Conservation (phyloP, 2,888 invertebrate species). For the Halictus quadricinctus region DNA sequence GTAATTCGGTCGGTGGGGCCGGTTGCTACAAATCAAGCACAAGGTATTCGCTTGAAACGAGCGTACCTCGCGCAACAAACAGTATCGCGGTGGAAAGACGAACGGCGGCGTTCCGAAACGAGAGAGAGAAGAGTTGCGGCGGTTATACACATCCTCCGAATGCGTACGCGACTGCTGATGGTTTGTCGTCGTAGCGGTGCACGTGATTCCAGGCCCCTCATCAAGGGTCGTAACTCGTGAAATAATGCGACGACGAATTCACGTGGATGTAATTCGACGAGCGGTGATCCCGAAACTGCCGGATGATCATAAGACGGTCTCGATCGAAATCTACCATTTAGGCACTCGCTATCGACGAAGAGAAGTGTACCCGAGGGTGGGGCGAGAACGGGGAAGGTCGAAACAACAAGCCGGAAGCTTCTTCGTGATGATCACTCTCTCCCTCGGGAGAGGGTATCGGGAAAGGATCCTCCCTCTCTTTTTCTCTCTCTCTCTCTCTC, state of each 20-base stretch:
- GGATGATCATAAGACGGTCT: conserved; percentile 77
- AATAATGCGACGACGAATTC: conserved; percentile 76
- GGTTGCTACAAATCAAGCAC: conserved; percentile 24
- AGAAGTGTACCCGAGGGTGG: conserved; percentile 42
- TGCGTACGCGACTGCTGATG: conserved; percentile 65
- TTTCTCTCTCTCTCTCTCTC: conserved; percentile 23
- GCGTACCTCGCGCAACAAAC: not conserved
- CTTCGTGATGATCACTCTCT: conserved; percentile 44
- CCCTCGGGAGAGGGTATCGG: conserved; percentile 44
- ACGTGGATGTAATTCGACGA: conserved; percentile 73
- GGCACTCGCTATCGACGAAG: conserved; percentile 68
- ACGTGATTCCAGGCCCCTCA: conserved; percentile 76
- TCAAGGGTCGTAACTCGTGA: conserved; percentile 79
- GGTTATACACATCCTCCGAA: conserved; percentile 64
- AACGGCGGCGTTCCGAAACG: conserved; percentile 34
- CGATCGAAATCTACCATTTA: conserved; percentile 71
- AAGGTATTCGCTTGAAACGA: conserved; percentile 25
- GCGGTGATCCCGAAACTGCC: conserved; percentile 74
- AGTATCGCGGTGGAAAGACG: not conserved
- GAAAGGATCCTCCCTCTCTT: not conserved
- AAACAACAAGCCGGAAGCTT: conserved; percentile 67
- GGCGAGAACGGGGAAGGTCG: conserved; percentile 29
- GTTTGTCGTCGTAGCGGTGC: conserved; percentile 69
- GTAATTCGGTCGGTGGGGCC: not conserved
- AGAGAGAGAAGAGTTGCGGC: conserved; percentile 44